phyloP scores from a whole-genome alignment of 1,140 invertebrate genomes.

The Drosophila seguyi region DNA sequence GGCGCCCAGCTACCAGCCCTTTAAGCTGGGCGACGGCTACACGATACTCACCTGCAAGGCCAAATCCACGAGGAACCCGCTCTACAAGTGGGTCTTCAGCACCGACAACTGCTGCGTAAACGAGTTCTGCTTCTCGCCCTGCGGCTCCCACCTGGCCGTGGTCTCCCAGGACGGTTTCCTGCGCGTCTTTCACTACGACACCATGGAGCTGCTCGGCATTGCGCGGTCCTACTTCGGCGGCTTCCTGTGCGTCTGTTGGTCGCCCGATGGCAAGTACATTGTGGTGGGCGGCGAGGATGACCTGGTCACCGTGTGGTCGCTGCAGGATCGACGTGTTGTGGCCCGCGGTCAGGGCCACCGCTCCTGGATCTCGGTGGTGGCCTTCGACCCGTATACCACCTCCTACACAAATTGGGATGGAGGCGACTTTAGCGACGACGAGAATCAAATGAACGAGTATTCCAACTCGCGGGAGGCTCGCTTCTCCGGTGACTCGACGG shows the following conservation, averaged over 20 bases:
- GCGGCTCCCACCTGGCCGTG: constrained; percentile 95
- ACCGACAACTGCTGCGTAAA: constrained; percentile 93
- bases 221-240: constrained; percentile 99
- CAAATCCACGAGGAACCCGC: constrained; percentile 97
- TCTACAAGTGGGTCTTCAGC: constrained; percentile 95
- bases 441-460: constrained; percentile 86
- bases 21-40: constrained; percentile 98
- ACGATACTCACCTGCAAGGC: constrained; percentile 98
- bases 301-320: constrained; percentile 98
- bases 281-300: constrained; percentile 99
- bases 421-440: constrained; percentile 88
- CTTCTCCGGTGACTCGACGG: constrained; percentile 73
- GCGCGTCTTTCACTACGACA: constrained; percentile 98
- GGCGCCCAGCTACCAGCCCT: constrained; percentile 95
- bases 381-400: constrained; percentile 97
- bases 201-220: constrained; percentile 96
- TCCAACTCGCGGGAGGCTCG: constrained; percentile 64
- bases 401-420: constrained; percentile 87
- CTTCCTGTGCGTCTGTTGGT: constrained; percentile 98
- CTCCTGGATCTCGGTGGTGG: constrained; percentile 98
- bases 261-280: constrained; percentile 97
- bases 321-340: constrained; percentile 96
- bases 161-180: constrained; percentile 98
- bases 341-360: constrained; percentile 97
- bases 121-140: constrained; percentile 98